Evolutionary conservation across 2,888 invertebrate species (phyloP).

Genomic region (Xylota segnis): DNA sequence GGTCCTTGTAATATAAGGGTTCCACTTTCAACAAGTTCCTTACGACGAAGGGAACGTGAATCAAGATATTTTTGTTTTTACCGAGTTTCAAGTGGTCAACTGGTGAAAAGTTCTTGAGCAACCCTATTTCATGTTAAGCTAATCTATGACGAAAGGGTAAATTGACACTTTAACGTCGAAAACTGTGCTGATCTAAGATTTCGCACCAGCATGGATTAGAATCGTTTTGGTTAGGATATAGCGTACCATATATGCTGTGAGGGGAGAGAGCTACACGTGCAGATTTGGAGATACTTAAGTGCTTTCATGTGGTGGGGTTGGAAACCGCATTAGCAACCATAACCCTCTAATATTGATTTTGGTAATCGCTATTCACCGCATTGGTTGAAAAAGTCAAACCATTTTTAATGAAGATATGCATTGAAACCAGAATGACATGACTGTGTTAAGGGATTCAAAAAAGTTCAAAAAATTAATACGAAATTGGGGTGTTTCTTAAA

Average conservation of each 20-base stretch:
- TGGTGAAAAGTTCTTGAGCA: conserved; percentile 33
- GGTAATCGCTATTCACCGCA: no score
- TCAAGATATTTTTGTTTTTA: conserved; percentile 28
- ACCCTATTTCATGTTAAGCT: conserved; percentile 24
- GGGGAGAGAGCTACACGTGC: no score
- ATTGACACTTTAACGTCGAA: conserved; percentile 6
- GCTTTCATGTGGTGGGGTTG: no score
- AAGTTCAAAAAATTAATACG: no score
- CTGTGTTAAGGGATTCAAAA: no score
- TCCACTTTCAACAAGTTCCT: conserved; percentile 55
- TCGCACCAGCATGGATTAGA: conserved; percentile 1
- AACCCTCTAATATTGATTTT: no score
- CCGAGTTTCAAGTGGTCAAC: conserved; percentile 33
- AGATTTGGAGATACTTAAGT: no score
- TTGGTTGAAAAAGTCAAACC: no score
- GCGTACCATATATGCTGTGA: background rate
- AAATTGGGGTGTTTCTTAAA: no score
- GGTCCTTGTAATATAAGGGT: conserved; percentile 43
- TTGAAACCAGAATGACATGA: no score
- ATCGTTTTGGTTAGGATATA: background rate
- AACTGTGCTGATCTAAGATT: conserved; percentile 5
- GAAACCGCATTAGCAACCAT: no score
- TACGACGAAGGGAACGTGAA: conserved; percentile 6
- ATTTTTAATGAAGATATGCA: no score
- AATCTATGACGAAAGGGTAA: conserved; percentile 27